Conservation (phyloP, 2,113 vertebrate species). For the Corvus moneduloides region DNA sequence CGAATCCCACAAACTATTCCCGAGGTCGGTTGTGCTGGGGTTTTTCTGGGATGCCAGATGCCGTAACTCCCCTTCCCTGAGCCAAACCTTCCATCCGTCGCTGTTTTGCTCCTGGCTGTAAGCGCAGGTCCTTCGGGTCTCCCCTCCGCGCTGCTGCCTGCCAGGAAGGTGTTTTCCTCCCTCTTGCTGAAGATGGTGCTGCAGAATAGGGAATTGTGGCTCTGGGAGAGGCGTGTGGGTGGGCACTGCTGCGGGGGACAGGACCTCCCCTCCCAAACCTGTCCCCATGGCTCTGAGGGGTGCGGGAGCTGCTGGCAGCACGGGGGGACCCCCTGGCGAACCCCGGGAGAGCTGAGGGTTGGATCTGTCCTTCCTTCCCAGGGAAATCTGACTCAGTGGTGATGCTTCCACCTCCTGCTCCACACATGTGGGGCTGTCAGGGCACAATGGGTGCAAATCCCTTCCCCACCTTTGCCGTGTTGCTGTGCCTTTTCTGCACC, state of each 20-base stretch:
- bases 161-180: background rate
- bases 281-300: fast-evolving
- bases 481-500: background rate
- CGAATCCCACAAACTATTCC: background rate
- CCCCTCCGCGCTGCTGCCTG: fast-evolving
- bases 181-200: constrained; percentile 65
- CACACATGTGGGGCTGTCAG: fast-evolving
- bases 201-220: constrained; percentile 55
- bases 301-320: background rate
- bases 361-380: background rate
- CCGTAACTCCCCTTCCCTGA: background rate
- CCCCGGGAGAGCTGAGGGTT: background rate
- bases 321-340: background rate
- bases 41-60: background rate
- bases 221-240: background rate
- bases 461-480: fast-evolving
- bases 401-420: background rate
- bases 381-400: fast-evolving
- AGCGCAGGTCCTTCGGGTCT: background rate
- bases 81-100: fast-evolving
- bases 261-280: background rate
- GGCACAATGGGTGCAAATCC: background rate
- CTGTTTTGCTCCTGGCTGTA: background rate
- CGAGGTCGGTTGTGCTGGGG: background rate
- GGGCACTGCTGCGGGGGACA: background rate